Evolutionary conservation across 2,113 vertebrate species (phyloP).

Genomic region (Pavo muticus): DNA sequence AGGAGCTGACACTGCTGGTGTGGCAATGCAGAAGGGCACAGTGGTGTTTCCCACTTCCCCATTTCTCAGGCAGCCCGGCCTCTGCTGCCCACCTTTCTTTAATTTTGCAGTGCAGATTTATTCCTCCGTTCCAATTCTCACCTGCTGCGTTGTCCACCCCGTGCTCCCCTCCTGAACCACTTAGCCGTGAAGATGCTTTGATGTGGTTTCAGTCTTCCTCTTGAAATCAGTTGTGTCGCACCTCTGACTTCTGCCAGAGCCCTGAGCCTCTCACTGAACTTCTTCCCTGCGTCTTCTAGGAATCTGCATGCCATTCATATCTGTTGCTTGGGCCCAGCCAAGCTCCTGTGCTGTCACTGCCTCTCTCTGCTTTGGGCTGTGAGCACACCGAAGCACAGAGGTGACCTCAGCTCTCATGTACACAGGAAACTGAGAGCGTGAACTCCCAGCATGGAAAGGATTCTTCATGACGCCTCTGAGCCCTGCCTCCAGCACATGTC

Average conservation of each 20-base stretch:
- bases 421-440: not conserved
- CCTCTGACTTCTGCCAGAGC: conserved; percentile 12
- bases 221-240: not conserved
- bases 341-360: not conserved
- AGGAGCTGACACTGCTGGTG: not conserved
- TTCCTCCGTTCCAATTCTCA: not conserved
- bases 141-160: not conserved
- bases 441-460: not conserved
- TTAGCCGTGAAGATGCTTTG: not conserved
- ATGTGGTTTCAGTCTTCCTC: conserved; percentile 48
- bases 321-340: not conserved
- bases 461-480: not conserved
- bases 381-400: not conserved
- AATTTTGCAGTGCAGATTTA: not conserved
- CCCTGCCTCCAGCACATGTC: not conserved
- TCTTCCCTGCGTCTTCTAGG: not conserved
- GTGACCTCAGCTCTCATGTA: not conserved
- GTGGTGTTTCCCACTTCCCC: not conserved
- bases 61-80: not conserved
- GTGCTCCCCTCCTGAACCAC: not conserved
- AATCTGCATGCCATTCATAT: not conserved
- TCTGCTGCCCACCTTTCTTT: not conserved
- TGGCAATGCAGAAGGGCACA: not conserved
- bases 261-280: not conserved
- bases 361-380: not conserved